Conservation (phyloP, 2,888 invertebrate genomes). For the Epinotia ramella region DNA sequence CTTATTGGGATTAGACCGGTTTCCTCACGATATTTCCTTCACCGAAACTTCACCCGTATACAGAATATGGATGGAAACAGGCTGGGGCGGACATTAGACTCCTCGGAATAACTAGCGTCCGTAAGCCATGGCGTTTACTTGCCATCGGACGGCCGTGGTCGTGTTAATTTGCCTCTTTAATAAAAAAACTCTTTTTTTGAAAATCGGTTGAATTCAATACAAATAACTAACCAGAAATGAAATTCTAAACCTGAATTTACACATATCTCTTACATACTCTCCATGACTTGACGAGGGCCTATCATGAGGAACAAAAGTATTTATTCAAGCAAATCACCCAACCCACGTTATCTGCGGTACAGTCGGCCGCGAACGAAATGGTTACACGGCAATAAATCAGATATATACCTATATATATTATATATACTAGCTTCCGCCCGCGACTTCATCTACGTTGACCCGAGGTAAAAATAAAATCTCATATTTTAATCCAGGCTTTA, state of each 20-base stretch:
- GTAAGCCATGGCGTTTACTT: too few relatives aligned
- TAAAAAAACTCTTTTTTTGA: background rate
- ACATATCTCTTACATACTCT: background rate
- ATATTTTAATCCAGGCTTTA: too few relatives aligned
- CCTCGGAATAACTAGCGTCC: too few relatives aligned
- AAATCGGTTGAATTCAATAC: background rate
- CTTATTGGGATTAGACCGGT: too few relatives aligned
- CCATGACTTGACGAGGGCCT: slow-evolving; percentile 1
- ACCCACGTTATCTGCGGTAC: slow-evolving; percentile 13
- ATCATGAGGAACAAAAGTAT: slow-evolving; percentile 21
- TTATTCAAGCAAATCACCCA: slow-evolving; percentile 29
- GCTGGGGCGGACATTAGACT: too few relatives aligned
- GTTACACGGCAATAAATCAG: background rate
- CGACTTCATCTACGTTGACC: too few relatives aligned
- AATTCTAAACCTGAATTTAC: slow-evolving; percentile 5
- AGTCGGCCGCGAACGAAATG: background rate
- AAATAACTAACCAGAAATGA: background rate
- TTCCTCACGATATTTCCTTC: too few relatives aligned
- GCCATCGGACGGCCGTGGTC: too few relatives aligned
- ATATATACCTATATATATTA: too few relatives aligned
- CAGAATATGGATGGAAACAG: background rate
- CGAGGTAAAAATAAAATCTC: too few relatives aligned
- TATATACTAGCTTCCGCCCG: too few relatives aligned
- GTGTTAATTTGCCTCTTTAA: background rate
- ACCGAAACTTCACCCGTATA: too few relatives aligned